Evolutionary conservation across 2,113 vertebrate genomes (phyloP), one percentile per base, ranked within the genome.

Genomic region (Centrocercus urophasianus): DNA sequence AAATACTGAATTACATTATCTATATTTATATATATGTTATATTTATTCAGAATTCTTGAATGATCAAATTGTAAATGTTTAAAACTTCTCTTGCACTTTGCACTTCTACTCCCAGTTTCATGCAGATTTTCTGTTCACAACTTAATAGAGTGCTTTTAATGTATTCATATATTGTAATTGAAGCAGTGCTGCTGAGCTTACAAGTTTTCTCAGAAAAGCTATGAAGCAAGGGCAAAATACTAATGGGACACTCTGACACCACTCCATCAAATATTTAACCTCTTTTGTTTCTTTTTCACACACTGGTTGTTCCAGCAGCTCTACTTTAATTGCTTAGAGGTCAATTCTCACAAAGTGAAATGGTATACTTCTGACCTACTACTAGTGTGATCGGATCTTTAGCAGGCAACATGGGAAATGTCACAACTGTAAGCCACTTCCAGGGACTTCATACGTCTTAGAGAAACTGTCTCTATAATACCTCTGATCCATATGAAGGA

Each of bases 231-330:
- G 73, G 36, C 65, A 90, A 95, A 83, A 91, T 78, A 86, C 76
- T 95, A 91, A 97, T 93, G 85, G 80, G 88, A 69, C 93, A 65
- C 54, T 97, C 72, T 91, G 91, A 95, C 86, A 95, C 61, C 28
- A 47, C 65, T 96, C 95, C 70, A 90, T 96, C 94, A 95, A 95
- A 95, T 95, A 96, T 95, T 95, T 95, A 95, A 94, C 90, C 93
- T 93, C 85, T 88, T 71, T 90, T 83, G 61, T 89, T 95, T 90
- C 88, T 96, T 85, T 76, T 90, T 94, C 83, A 78, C 72, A 94
- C 43, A 66, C 61, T 90, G 61, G 76, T 86, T 95, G 88, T 81
- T 88, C 83, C 73, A 86, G 85, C 61, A 95, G 61, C 66, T 88
- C 65, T 24, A 6, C 54, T 91, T 82, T 86, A 94, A 94, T 96